A percentile compares a stretch with the other conserved stretches of the same genome.
phyloP scores from a whole-genome alignment of 2,113 vertebrate genomes.

The Crocuta crocuta region DNA sequence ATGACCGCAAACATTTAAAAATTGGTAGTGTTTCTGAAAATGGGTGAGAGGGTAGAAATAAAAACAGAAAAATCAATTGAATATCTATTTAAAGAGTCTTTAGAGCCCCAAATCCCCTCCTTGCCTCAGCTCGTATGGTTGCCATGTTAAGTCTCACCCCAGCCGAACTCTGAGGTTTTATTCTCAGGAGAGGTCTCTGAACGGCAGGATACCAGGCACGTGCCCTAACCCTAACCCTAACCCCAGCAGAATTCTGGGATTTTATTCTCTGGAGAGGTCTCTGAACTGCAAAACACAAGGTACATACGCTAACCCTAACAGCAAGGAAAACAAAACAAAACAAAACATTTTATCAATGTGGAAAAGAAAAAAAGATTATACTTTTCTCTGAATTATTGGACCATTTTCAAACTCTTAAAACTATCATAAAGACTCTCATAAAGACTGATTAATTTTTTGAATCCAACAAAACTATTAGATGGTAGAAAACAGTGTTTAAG shows the following conservation, averaged over 20 bases:
- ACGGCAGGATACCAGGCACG: background rate
- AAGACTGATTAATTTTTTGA: background rate
- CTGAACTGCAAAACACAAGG: background rate
- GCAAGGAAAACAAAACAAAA: background rate
- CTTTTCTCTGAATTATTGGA: background rate
- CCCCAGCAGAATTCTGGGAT: too few species aligned
- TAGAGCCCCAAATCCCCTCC: too few species aligned
- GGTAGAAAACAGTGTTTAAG: background rate
- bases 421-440: background rate
- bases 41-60: too few species aligned
- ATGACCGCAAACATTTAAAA: too few species aligned
- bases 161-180: background rate
- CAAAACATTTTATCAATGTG: background rate
- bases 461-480: background rate
- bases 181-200: background rate
- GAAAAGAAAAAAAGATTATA: background rate
- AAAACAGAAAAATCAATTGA: too few species aligned
- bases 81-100: too few species aligned
- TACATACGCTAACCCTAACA: background rate
- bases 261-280: background rate
- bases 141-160: too few species aligned
- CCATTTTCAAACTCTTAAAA: slow-evolving; percentile 17
- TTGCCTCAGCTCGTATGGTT: too few species aligned
- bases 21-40: too few species aligned
- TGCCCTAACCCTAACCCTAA: background rate